Conservation (phyloP, 2,113 vertebrate species). For the Chaetorhynchus papuensis region DNA sequence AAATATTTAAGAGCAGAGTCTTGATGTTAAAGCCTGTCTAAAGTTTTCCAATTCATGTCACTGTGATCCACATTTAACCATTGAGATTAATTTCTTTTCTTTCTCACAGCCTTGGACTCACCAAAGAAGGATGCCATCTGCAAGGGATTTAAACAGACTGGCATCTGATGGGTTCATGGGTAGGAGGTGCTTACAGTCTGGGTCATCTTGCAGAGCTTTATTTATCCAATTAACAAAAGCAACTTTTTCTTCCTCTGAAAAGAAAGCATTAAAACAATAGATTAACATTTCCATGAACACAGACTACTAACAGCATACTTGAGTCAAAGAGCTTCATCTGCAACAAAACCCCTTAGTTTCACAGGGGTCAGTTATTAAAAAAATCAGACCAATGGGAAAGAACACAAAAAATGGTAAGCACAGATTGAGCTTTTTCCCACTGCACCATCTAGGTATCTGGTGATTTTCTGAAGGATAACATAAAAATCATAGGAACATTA, state of each 20-base stretch:
- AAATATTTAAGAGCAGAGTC: neutral
- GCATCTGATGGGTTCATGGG: slow-evolving; percentile 86
- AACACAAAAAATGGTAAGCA: neutral
- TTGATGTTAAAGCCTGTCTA: neutral
- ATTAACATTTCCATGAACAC: neutral
- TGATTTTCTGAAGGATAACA: neutral
- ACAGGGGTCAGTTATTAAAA: neutral
- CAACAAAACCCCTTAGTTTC: neutral
- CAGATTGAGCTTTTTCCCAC: neutral
- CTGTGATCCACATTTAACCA: neutral
- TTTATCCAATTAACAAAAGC: slow-evolving; percentile 99
- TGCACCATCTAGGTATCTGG: neutral
- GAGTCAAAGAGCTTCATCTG: neutral
- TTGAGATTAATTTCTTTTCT: neutral
- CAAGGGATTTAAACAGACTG: slow-evolving; percentile 89
- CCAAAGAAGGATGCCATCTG: slow-evolving; percentile 94
- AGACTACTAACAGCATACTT: neutral
- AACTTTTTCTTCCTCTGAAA: slow-evolving; percentile 95
- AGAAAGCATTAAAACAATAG: neutral
- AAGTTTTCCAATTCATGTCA: neutral
- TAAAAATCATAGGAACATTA: neutral
- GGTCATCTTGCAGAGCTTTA: slow-evolving; percentile 88
- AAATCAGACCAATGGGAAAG: neutral
- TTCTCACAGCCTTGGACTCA: slow-evolving; percentile 59
- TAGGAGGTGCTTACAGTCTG: slow-evolving; percentile 87